Conservation (phyloP, 2,113 vertebrate species). For the Oceanodroma tethys region DNA sequence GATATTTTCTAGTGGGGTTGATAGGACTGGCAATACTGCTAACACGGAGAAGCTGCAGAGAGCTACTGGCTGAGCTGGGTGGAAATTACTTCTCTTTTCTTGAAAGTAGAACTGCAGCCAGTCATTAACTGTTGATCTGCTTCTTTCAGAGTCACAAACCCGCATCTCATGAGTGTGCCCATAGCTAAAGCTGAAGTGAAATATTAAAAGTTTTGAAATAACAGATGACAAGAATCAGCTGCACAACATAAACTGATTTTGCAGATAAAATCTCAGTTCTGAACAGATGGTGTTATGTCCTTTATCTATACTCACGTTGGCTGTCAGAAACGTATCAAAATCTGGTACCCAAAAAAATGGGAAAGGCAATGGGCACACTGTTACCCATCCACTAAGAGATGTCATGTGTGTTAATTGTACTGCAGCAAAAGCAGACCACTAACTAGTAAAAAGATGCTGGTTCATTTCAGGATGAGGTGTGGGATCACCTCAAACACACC, state of each 20-base stretch:
- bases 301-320: neutral
- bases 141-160: neutral
- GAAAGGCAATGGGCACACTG: neutral
- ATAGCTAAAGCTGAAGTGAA: neutral
- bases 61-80: neutral
- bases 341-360: neutral
- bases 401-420: neutral
- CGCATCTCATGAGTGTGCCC: neutral
- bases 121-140: neutral
- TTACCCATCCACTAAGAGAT: neutral
- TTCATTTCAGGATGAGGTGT: neutral
- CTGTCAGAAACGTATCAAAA: neutral
- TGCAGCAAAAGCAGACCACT: neutral
- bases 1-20: neutral
- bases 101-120: neutral
- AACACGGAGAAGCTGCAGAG: neutral
- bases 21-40: neutral
- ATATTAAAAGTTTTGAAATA: neutral
- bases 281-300: constrained; percentile 16
- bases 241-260: neutral
- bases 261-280: neutral
- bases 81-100: neutral
- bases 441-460: neutral
- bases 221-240: neutral
- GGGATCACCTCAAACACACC: neutral